These are phyloP conservation scores for Edolisoma coerulescens DNA, from an alignment of 2,113 vertebrate species.

Conservation along the genomic window DNA sequence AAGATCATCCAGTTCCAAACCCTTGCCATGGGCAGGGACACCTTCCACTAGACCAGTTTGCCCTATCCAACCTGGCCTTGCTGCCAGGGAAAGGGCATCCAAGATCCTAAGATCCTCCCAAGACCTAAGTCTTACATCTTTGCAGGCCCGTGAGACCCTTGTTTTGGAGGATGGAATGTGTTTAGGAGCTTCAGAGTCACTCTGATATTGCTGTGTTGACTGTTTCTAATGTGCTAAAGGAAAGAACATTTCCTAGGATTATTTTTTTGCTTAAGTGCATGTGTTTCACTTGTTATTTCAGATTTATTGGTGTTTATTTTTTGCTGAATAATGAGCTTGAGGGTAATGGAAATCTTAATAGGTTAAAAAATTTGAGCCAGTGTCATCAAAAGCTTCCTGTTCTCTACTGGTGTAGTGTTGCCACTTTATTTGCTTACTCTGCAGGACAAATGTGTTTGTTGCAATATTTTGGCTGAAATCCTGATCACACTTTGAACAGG, in stretches of 20 bases:
- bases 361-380: slow-evolving; percentile 18
- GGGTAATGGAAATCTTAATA: slow-evolving; percentile 40
- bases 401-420: neutral
- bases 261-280: slow-evolving; percentile 4
- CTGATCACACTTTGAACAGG: neutral
- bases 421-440: slow-evolving; percentile 26
- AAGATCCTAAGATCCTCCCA: neutral
- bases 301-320: slow-evolving; percentile 42
- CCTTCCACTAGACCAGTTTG: neutral
- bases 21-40: neutral
- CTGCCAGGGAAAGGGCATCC: neutral
- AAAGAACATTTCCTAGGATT: slow-evolving; percentile 24
- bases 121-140: neutral
- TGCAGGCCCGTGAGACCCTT: neutral
- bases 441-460: slow-evolving; percentile 27
- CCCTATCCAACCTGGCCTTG: neutral
- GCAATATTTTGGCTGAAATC: neutral
- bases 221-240: neutral
- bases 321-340: slow-evolving; percentile 31
- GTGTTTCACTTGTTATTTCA: slow-evolving; percentile 46
- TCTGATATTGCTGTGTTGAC: neutral
- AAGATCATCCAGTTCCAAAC: neutral
- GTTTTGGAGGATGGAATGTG: neutral
- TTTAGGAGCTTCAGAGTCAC: neutral
- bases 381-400: slow-evolving; percentile 44